Conservation (phyloP, 1,140 invertebrate genomes). For the Maniola jurtina region DNA sequence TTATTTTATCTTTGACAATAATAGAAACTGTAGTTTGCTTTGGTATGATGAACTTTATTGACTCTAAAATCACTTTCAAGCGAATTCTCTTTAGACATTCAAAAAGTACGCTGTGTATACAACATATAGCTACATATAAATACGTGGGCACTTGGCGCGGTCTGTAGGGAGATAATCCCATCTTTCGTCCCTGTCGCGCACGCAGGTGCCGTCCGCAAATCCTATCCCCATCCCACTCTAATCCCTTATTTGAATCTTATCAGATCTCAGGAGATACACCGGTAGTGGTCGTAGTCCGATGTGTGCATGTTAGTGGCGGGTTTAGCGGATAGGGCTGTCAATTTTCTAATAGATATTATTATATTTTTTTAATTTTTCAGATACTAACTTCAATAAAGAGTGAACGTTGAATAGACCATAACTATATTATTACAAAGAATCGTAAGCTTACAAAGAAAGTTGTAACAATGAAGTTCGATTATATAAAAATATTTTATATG, state of each 20-base stretch:
- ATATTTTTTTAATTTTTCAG: too few relatives aligned
- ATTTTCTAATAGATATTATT: slow-evolving; percentile 8
- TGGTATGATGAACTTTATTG: slow-evolving; percentile 1
- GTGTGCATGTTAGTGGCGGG: slow-evolving; percentile 62
- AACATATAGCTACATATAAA: slow-evolving; percentile 15
- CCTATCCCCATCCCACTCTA: slow-evolving; percentile 70
- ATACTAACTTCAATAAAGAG: too few relatives aligned
- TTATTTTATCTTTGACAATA: neutral
- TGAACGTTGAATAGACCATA: too few relatives aligned
- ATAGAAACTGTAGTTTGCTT: neutral
- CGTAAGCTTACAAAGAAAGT: too few relatives aligned
- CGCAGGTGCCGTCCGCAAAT: slow-evolving; percentile 55
- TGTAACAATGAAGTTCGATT: too few relatives aligned
- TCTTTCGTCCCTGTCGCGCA: slow-evolving; percentile 55
- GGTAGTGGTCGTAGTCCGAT: slow-evolving; percentile 62
- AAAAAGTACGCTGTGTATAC: slow-evolving; percentile 30
- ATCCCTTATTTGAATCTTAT: slow-evolving; percentile 81
- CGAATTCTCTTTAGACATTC: slow-evolving; percentile 25
- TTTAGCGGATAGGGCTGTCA: slow-evolving; percentile 58
- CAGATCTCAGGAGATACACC: slow-evolving; percentile 76
- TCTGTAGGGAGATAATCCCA: slow-evolving; percentile 75
- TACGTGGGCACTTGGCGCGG: slow-evolving; percentile 44
- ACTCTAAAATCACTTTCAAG: slow-evolving; percentile 9
- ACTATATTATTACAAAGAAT: too few relatives aligned
- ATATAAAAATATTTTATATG: too few relatives aligned